Conservation (phyloP, 2,113 vertebrate genomes). For the Neotoma lepida region DNA sequence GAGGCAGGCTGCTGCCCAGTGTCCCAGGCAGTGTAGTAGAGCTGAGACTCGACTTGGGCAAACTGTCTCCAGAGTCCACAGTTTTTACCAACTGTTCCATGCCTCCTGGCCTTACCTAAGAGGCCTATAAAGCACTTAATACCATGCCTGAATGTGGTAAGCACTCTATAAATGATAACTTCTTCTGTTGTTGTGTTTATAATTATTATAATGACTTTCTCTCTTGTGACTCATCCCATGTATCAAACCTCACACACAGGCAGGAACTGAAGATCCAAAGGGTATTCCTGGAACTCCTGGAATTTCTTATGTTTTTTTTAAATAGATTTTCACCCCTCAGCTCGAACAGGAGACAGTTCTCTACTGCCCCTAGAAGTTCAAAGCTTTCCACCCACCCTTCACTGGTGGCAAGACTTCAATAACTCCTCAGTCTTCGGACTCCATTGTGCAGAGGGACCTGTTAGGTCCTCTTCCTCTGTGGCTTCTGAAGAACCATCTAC, state of each 20-base stretch:
- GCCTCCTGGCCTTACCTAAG: neutral
- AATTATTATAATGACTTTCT: constrained; percentile 62
- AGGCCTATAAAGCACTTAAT: constrained; percentile 48
- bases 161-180: constrained; percentile 61
- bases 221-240: constrained; percentile 45
- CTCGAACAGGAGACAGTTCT: constrained; percentile 33
- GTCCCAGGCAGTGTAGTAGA: neutral
- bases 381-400: constrained; percentile 67
- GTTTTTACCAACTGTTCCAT: neutral
- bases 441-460: constrained; percentile 66
- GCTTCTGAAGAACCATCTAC: constrained; percentile 70
- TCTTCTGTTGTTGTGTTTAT: constrained; percentile 61
- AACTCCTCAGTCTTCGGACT: constrained; percentile 46
- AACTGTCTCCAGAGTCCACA: neutral
- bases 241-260: constrained; percentile 46
- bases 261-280: constrained; percentile 47
- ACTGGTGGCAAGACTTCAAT: constrained; percentile 74
- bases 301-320: constrained; percentile 61
- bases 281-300: constrained; percentile 19
- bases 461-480: constrained; percentile 67
- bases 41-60: neutral
- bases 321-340: neutral
- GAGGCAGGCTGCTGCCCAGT: neutral
- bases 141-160: constrained; percentile 30
- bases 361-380: constrained; percentile 64